phyloP scores from a whole-genome alignment of 2,888 invertebrate species.

The Galerucella pusilla region DNA sequence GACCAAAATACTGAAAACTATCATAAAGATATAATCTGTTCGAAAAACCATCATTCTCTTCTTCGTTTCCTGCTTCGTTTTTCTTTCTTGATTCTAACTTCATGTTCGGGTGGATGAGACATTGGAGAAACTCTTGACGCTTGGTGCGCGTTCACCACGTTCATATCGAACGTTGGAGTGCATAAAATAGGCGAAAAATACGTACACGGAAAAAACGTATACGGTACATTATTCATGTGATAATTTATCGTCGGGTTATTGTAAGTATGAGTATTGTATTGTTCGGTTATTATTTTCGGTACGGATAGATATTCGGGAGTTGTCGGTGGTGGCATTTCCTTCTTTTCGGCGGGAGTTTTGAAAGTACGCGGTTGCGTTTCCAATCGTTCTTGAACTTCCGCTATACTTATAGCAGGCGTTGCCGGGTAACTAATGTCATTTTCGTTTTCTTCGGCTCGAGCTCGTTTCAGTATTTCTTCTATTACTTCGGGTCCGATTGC shows the following conservation, averaged over 20 bases:
- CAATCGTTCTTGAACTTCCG: conserved; percentile 57
- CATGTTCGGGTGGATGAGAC: conserved; percentile 13
- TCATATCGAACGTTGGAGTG: conserved; percentile 43
- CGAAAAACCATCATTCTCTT: conserved; percentile 27
- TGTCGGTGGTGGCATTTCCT: conserved; percentile 59
- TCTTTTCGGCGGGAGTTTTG: conserved; percentile 61
- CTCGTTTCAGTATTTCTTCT: conserved; percentile 44
- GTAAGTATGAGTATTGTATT: conserved; percentile 59
- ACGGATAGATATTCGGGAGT: not conserved
- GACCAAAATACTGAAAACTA: conserved; percentile 9
- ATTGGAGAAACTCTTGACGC: conserved; percentile 11
- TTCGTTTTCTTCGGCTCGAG: conserved; percentile 37
- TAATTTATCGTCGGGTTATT: conserved; percentile 60
- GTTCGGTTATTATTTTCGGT: conserved; percentile 53
- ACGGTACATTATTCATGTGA: conserved; percentile 54
- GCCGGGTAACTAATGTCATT: conserved; percentile 61
- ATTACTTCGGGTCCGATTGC: conserved; percentile 40
- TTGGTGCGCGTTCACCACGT: conserved; percentile 36
- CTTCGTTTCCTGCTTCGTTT: conserved; percentile 35
- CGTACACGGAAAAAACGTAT: conserved; percentile 43
- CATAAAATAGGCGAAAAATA: conserved; percentile 43
- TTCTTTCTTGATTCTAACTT: conserved; percentile 36
- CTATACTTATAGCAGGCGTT: conserved; percentile 62
- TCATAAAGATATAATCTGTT: not conserved
- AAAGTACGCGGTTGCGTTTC: conserved; percentile 50